These are phyloP conservation scores for Blastobasis adustella DNA, from an alignment of 2,888 invertebrate genomes.

Conservation along the genomic window DNA sequence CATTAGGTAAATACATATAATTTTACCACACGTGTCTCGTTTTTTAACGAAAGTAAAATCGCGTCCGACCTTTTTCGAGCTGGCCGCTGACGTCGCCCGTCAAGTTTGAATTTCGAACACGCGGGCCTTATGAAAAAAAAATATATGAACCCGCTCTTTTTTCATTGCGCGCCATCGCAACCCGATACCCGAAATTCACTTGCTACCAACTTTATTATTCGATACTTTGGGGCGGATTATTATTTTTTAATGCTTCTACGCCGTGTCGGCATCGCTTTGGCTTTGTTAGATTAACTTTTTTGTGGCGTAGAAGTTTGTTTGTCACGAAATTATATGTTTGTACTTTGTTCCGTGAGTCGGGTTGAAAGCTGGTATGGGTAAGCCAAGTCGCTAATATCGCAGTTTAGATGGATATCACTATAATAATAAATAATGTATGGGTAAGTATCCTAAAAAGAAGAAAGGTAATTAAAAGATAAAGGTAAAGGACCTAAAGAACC, in stretches of 20 bases:
- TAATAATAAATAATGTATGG: no score
- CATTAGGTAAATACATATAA: no score
- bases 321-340: slow-evolving; percentile 18
- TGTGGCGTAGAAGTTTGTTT: slow-evolving; percentile 46
- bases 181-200: slow-evolving; percentile 71
- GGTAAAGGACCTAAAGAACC: no score
- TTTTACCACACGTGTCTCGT: neutral
- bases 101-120: slow-evolving; percentile 64
- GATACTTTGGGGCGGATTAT: slow-evolving; percentile 64
- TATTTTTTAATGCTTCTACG: slow-evolving; percentile 45
- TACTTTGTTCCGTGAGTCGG: neutral
- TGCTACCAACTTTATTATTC: slow-evolving; percentile 75
- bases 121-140: slow-evolving; percentile 39
- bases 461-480: no score
- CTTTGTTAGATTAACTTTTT: slow-evolving; percentile 42
- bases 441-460: no score
- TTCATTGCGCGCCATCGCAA: slow-evolving; percentile 45
- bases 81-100: slow-evolving; percentile 57
- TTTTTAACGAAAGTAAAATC: slow-evolving; percentile 46
- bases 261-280: slow-evolving; percentile 57
- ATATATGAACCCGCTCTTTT: slow-evolving; percentile 40
- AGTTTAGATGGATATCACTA: no score
- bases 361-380: no score
- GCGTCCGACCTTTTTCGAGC: slow-evolving; percentile 43
- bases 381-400: no score